Evolutionary conservation across 2,113 vertebrate species (phyloP).

Genomic region (Anhinga rufa): DNA sequence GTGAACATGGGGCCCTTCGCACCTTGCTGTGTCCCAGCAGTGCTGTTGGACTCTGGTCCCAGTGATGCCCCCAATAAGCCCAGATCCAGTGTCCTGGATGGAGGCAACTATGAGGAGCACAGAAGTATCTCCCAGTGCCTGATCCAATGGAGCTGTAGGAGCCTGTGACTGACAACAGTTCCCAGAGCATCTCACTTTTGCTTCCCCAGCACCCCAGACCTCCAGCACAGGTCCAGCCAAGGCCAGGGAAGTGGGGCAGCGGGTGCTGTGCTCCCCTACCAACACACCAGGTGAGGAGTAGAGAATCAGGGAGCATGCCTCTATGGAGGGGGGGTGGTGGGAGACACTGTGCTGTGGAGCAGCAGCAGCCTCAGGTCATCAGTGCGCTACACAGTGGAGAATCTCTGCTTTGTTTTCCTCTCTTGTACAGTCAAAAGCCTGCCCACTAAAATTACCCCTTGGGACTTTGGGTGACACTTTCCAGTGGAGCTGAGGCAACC

Average conservation of each 20-base stretch:
- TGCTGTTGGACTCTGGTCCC: not conserved
- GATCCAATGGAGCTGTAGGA: not conserved
- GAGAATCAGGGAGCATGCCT: not conserved
- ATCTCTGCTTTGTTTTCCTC: not conserved
- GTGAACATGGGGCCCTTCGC: fast-evolving
- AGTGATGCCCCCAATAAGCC: not conserved
- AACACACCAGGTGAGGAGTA: not conserved
- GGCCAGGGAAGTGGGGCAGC: not conserved
- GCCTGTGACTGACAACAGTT: not conserved
- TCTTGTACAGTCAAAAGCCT: not conserved
- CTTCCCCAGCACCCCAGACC: not conserved
- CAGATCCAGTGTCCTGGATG: not conserved
- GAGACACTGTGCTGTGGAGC: not conserved
- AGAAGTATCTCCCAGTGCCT: not conserved
- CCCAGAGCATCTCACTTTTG: not conserved
- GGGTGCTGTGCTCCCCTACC: not conserved
- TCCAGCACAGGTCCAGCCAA: not conserved
- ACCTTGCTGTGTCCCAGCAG: not conserved
- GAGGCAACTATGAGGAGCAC: not conserved
- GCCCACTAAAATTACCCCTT: not conserved
- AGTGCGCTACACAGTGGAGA: not conserved
- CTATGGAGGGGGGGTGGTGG: not conserved
- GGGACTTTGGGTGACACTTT: not conserved
- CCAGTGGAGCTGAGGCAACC: not conserved
- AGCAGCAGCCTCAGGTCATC: not conserved